A percentile compares a stretch with the other conserved stretches of the same genome.
These are phyloP conservation scores for Temnothorax curvispinosus DNA, from an alignment of 1,140 invertebrate genomes.

Conservation along the genomic window DNA sequence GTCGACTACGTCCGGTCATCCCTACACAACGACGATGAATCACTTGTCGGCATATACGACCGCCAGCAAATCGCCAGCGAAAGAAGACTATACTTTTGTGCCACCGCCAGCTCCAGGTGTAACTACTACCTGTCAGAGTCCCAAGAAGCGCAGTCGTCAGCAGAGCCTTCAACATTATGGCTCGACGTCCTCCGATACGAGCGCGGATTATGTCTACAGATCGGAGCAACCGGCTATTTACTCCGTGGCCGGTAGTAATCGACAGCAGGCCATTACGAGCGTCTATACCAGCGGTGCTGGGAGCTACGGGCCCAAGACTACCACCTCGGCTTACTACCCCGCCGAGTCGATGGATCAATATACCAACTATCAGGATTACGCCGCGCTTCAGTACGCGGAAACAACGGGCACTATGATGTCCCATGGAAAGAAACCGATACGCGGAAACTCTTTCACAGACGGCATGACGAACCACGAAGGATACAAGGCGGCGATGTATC, in stretches of 20 bases:
- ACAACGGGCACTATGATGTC: slow-evolving; percentile 80
- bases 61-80: slow-evolving; percentile 76
- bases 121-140: slow-evolving; percentile 76
- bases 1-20: slow-evolving; percentile 60
- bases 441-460: slow-evolving; percentile 84
- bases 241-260: slow-evolving; percentile 90
- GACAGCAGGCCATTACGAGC: slow-evolving; percentile 89
- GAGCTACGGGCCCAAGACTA: slow-evolving; percentile 87
- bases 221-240: slow-evolving; percentile 90
- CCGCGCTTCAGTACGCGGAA: slow-evolving; percentile 78
- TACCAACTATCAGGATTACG: slow-evolving; percentile 85
- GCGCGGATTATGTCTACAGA: slow-evolving; percentile 86
- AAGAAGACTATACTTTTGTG: slow-evolving; percentile 81
- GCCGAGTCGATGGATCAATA: slow-evolving; percentile 90
- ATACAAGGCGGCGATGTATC: slow-evolving; percentile 88
- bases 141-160: slow-evolving; percentile 80
- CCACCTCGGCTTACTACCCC: slow-evolving; percentile 85
- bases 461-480: slow-evolving; percentile 88
- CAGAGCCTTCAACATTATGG: slow-evolving; percentile 78
- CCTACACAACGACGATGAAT: slow-evolving; percentile 75
- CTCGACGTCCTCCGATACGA: slow-evolving; percentile 71
- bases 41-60: slow-evolving; percentile 77
- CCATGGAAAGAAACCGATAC: slow-evolving; percentile 86
- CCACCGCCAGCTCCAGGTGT: slow-evolving; percentile 76
- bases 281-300: slow-evolving; percentile 89